Evolutionary conservation across 2,113 vertebrate genomes (phyloP).

Genomic region (Passer montanus): DNA sequence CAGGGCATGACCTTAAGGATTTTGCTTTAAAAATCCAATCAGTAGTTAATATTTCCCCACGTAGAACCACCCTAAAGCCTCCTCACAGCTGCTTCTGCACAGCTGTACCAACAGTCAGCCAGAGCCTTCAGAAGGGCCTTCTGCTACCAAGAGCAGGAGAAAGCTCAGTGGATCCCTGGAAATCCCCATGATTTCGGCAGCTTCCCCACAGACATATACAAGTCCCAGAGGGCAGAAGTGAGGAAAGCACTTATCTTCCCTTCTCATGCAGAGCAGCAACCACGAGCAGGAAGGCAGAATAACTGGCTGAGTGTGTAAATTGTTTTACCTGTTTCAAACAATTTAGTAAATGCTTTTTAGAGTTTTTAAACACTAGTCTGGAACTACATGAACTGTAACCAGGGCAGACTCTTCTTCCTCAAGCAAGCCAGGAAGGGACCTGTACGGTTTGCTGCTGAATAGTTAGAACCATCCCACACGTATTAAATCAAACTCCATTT

Average conservation of each 20-base stretch:
- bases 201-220: not conserved
- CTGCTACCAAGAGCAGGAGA: not conserved
- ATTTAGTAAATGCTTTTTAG: not conserved
- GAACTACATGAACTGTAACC: not conserved
- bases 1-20: not conserved
- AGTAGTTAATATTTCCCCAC: not conserved
- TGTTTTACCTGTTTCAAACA: not conserved
- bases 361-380: not conserved
- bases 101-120: not conserved
- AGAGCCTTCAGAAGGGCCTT: not conserved
- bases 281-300: not conserved
- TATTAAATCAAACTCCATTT: not conserved
- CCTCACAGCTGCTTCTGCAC: not conserved
- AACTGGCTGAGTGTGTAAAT: not conserved
- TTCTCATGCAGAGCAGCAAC: not conserved
- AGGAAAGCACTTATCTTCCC: not conserved
- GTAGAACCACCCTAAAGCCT: not conserved
- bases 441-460: not conserved
- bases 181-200: not conserved
- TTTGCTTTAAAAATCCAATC: not conserved
- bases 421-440: not conserved
- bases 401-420: not conserved
- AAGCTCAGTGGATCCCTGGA: not conserved
- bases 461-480: not conserved
- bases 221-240: not conserved